Base-by-base conservation (phyloP, 2,888 invertebrate species). In the Dicyrtomina minuta region DNA sequence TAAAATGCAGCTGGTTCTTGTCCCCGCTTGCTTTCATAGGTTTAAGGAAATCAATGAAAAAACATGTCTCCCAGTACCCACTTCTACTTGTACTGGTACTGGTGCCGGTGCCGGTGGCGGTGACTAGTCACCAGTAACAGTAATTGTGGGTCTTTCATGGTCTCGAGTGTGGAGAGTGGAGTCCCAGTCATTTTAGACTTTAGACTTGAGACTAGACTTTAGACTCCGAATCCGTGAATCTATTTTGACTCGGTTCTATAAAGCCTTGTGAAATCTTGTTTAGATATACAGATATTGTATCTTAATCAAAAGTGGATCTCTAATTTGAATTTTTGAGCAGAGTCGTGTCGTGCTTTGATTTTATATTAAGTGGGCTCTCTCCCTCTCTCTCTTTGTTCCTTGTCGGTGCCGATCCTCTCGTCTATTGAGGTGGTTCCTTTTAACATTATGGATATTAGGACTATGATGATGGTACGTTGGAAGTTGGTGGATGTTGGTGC, bases 11-110 rank as follows among this genome's bases (percentile, higher is more conserved):
- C 61, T 43, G 61, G 46, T 61, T 22, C 2, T 0, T 20, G n/a
- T 55, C 26, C 55, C 55, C 55, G 39, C 58, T 58, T 58, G 58
- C 41, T 58, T 58, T 33, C 33, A 58, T 58, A 41, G 41, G 49
- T 46, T 61, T 46, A 49, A 61, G 61, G 46, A 49, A n/a, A 17
- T 43, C 46, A 61, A 49, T 61, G 61, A 26, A 61, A 61, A 49
- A 61, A 61, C 61, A 49, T 61, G 61, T 46, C 46, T 26, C n/a
- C n/a, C n/a, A n/a, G n/a, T n/a, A 43, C 13, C 17, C 43, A 22
- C 58, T 56, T 33, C 6, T 15, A 55, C n/a, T n/a, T 13, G 12
- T 12, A 6, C n/a, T 15, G 12, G 55, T 24, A 55, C 13, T 55
- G 55, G 15, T 59, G 43, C 43, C 12, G 2, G 20, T 59, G 5